phyloP scores from a whole-genome alignment of 2,797 vertebrate species.

The Pantherophis vulpinus region DNA sequence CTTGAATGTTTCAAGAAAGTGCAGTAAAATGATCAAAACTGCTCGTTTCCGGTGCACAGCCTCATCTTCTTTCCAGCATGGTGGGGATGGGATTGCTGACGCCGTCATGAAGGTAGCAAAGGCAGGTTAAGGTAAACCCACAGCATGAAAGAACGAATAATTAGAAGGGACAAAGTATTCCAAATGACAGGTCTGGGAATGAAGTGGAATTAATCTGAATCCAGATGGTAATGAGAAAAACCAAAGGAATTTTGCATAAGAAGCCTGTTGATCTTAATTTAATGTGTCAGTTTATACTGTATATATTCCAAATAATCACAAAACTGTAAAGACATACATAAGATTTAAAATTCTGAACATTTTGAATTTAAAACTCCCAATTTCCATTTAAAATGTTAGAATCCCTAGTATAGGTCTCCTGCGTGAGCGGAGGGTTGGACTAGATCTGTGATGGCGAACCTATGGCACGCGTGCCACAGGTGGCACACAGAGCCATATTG shows the following conservation, averaged over 20 bases:
- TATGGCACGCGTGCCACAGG: too few relatives aligned
- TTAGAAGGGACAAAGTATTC: conserved; percentile 14
- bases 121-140: conserved; percentile 64
- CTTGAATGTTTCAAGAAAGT: conserved; percentile 92
- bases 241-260: neutral
- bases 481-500: too few relatives aligned
- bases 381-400: neutral
- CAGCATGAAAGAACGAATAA: neutral
- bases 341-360: neutral
- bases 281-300: neutral
- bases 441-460: too few relatives aligned
- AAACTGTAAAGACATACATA: neutral
- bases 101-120: conserved; percentile 70
- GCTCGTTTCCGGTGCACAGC: conserved; percentile 82
- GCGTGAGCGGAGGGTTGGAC: too few relatives aligned
- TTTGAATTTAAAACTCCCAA: neutral
- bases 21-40: conserved; percentile 85
- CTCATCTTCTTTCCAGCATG: conserved; percentile 63
- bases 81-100: conserved; percentile 39
- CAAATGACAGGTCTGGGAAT: neutral
- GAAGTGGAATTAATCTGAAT: neutral
- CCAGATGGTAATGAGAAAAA: neutral
- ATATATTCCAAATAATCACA: neutral
- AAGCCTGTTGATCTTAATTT: neutral
- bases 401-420: too few relatives aligned